phyloP scores from a whole-genome alignment of 2,797 vertebrate species.

The Sebastes oblongus region DNA sequence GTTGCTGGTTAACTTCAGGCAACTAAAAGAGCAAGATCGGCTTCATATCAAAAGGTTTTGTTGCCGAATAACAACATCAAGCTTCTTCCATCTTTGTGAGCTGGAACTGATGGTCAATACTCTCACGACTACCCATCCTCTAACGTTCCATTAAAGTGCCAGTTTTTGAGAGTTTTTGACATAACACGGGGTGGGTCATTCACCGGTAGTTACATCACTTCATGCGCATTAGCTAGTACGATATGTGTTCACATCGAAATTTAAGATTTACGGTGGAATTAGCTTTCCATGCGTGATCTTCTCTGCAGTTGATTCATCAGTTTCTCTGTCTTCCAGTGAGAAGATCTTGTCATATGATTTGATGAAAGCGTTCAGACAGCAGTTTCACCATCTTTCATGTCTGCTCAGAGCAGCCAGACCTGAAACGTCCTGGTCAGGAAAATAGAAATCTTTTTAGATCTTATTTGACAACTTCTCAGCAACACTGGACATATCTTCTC shows the following conservation, averaged over 20 bases:
- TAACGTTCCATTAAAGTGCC: neutral
- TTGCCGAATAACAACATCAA: neutral
- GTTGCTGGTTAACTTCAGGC: neutral
- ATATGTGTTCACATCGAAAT: neutral
- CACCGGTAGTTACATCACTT: neutral
- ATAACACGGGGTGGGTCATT: neutral
- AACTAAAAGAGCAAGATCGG: neutral
- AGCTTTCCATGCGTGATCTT: neutral
- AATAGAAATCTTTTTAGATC: conserved; percentile 42
- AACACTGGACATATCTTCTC: neutral
- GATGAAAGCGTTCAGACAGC: conserved; percentile 47
- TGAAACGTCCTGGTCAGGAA: conserved; percentile 33
- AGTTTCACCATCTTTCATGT: conserved; percentile 44
- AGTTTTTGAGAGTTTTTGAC: neutral
- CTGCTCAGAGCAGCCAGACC: conserved; percentile 21
- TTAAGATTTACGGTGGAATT: neutral
- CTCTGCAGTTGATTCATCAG: neutral
- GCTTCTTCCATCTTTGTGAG: neutral
- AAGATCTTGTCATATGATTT: conserved; percentile 12
- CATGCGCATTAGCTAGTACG: neutral
- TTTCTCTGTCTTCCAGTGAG: conserved; percentile 6
- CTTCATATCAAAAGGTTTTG: neutral
- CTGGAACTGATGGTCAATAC: neutral
- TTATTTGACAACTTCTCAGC: conserved; percentile 32
- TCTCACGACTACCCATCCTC: neutral